A percentile compares a stretch with the other conserved stretches of the same genome.
These are phyloP conservation scores for Atractosteus spatula DNA, from an alignment of 2,113 vertebrate genomes.

Conservation along the genomic window DNA sequence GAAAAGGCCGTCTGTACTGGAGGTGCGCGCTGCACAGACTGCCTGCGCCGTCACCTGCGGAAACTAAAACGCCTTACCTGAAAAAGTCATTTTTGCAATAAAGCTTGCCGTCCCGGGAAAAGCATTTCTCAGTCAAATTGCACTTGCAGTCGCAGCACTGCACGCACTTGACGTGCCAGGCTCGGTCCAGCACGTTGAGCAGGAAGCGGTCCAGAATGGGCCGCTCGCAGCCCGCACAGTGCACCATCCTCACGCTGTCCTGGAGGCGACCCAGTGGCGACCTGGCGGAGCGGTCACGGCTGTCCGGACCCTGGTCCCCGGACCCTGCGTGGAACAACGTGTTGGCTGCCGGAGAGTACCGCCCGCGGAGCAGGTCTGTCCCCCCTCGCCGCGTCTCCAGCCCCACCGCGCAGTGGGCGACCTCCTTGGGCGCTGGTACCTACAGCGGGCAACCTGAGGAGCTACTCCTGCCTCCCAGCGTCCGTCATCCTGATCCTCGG, in stretches of 20 bases:
- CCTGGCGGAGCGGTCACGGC: constrained; percentile 56
- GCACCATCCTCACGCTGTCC: constrained; percentile 89
- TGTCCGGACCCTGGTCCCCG: constrained; percentile 59
- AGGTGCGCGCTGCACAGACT: no score
- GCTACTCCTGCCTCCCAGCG: constrained; percentile 16
- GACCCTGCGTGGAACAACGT: constrained; percentile 66
- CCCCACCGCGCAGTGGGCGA: constrained; percentile 19
- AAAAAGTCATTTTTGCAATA: constrained; percentile 97
- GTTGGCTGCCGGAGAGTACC: constrained; percentile 50
- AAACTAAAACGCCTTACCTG: constrained; percentile 75
- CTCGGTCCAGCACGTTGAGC: constrained; percentile 91
- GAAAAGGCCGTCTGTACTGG: no score
- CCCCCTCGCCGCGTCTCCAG: constrained; percentile 35
- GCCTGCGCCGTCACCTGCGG: no score
- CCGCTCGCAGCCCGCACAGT: constrained; percentile 94
- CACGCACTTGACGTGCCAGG: constrained; percentile 95
- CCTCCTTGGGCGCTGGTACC: constrained; percentile 27
- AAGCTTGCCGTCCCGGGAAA: constrained; percentile 94
- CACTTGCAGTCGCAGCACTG: constrained; percentile 95
- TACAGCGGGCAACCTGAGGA: constrained; percentile 13
- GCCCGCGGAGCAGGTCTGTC: constrained; percentile 30
- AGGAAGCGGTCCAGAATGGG: constrained; percentile 93
- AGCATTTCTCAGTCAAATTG: constrained; percentile 94
- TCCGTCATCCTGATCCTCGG: constrained; percentile 16
- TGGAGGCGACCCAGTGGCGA: constrained; percentile 60